phyloP scores from a whole-genome alignment of 2,888 invertebrate species.

The Proisotoma minuta region DNA sequence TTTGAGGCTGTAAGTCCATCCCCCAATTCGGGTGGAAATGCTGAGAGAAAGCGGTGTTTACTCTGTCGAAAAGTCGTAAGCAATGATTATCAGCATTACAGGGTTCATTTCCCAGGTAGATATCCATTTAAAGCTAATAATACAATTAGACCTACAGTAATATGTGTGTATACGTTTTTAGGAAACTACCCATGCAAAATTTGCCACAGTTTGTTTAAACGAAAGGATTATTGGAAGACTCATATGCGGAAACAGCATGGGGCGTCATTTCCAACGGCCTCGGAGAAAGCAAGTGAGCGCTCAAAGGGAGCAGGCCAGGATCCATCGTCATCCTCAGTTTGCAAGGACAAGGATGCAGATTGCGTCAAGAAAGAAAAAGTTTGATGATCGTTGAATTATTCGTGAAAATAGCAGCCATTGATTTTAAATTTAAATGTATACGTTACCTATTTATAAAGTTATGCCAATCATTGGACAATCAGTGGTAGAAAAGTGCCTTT shows the following conservation, averaged over 20 bases:
- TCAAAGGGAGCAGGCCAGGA: not conserved
- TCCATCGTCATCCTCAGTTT: no score
- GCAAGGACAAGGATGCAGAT: no score
- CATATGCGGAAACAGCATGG: conserved; percentile 73
- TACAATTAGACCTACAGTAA: not conserved
- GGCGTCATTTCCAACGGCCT: conserved; percentile 35
- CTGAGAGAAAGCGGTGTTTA: conserved; percentile 48
- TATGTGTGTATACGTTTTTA: conserved; percentile 11
- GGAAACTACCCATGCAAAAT: conserved; percentile 42
- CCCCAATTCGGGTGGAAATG: conserved; percentile 11
- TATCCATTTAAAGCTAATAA: not conserved
- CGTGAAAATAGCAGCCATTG: no score
- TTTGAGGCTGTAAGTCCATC: conserved; percentile 42
- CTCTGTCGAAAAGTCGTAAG: conserved; percentile 44
- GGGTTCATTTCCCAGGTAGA: conserved; percentile 36
- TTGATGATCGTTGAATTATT: no score
- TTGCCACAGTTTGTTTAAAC: conserved; percentile 52
- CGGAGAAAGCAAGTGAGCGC: conserved; percentile 25
- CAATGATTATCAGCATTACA: conserved; percentile 48
- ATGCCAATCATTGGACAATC: no score
- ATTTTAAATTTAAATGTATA: no score
- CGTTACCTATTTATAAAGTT: no score
- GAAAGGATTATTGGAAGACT: conserved; percentile 77
- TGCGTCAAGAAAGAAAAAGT: no score
- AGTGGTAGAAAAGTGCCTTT: no score